Conservation (phyloP, 2,797 vertebrate genomes). For the Adelosebastes latens region DNA sequence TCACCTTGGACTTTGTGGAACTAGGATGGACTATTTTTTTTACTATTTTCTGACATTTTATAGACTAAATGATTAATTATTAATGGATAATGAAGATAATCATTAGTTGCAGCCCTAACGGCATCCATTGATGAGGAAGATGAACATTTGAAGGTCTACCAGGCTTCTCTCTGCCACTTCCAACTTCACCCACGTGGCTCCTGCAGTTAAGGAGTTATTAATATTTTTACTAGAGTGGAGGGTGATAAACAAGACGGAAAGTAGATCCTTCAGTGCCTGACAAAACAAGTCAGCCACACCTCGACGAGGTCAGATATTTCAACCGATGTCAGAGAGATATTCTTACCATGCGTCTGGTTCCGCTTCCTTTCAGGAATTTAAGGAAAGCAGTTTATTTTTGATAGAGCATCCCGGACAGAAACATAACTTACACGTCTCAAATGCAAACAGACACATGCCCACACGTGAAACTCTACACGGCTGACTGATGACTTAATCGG, state of each 20-base stretch:
- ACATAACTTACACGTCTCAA: slow-evolving; percentile 37
- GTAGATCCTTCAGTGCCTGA: slow-evolving; percentile 23
- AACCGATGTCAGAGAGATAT: not conserved
- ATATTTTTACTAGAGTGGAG: slow-evolving; percentile 14
- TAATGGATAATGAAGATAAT: too few relatives aligned
- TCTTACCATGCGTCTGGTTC: slow-evolving; percentile 25
- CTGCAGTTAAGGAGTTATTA: slow-evolving; percentile 9
- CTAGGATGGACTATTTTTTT: too few relatives aligned
- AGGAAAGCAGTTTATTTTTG: slow-evolving; percentile 6
- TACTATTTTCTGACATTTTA: too few relatives aligned
- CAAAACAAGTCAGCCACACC: slow-evolving; percentile 27
- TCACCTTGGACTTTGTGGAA: too few relatives aligned
- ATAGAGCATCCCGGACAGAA: slow-evolving; percentile 31
- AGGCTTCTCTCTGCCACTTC: not conserved
- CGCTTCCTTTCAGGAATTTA: slow-evolving; percentile 30
- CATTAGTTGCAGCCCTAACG: too few relatives aligned
- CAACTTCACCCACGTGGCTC: not conserved
- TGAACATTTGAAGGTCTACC: not conserved
- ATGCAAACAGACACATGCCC: slow-evolving; percentile 51
- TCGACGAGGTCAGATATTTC: slow-evolving; percentile 9
- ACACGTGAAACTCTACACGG: slow-evolving; percentile 44
- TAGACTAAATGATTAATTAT: too few relatives aligned
- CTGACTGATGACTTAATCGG: slow-evolving; percentile 74
- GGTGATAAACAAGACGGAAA: slow-evolving; percentile 40
- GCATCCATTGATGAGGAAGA: not conserved